These are phyloP conservation scores for Dasypus novemcinctus DNA, from an alignment of 2,113 vertebrate genomes.

Conservation along the genomic window DNA sequence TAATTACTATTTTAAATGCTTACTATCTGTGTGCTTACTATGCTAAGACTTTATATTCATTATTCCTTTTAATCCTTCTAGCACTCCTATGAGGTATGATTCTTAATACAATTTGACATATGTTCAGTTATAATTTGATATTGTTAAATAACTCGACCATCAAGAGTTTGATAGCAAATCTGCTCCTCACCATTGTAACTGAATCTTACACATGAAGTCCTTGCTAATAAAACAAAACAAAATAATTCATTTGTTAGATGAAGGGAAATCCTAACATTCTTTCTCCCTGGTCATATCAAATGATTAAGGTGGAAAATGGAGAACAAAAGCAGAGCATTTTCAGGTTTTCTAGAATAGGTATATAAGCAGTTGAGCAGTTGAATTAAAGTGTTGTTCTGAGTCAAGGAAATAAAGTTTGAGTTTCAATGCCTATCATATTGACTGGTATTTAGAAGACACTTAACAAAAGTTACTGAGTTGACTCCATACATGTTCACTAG, in stretches of 20 bases:
- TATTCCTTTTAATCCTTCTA: background rate
- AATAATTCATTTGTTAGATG: background rate
- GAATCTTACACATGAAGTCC: background rate
- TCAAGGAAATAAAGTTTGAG: background rate
- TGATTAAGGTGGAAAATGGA: background rate
- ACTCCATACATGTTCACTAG: background rate
- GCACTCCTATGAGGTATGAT: background rate
- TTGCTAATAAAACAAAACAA: background rate
- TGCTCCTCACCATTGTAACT: background rate
- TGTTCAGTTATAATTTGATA: background rate
- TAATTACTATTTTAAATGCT: slow-evolving; percentile 27
- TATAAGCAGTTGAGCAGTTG: background rate
- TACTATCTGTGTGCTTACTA: background rate
- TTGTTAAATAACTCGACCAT: background rate
- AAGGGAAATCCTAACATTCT: background rate
- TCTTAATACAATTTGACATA: background rate
- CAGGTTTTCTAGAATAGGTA: background rate
- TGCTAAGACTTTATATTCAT: background rate
- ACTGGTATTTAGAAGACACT: background rate
- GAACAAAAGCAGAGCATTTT: background rate
- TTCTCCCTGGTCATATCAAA: background rate
- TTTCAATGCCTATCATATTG: background rate
- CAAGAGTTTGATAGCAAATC: background rate
- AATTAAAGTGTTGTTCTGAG: background rate
- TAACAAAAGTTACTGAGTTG: background rate